phyloP scores from a whole-genome alignment of 2,113 vertebrate genomes.

The Castor canadensis region DNA sequence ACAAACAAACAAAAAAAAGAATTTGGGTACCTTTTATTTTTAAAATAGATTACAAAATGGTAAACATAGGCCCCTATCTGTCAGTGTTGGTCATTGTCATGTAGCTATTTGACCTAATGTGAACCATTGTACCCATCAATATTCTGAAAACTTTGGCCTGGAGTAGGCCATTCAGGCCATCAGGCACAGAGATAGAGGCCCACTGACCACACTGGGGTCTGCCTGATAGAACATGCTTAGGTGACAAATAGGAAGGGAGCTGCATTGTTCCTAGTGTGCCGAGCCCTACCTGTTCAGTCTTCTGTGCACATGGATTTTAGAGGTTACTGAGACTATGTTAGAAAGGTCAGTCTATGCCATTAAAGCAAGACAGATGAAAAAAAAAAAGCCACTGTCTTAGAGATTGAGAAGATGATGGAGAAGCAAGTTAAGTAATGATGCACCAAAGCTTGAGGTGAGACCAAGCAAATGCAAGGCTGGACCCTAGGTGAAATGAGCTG shows the following conservation, averaged over 20 bases:
- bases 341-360: background rate
- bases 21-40: constrained; percentile 14
- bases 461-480: background rate
- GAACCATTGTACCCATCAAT: background rate
- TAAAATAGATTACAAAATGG: background rate
- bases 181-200: background rate
- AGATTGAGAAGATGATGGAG: background rate
- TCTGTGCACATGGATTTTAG: accelerated
- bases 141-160: background rate
- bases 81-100: background rate
- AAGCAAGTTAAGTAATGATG: background rate
- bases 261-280: background rate
- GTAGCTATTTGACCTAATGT: background rate
- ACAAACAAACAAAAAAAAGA: no score
- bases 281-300: background rate
- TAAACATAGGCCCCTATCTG: background rate
- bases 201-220: background rate
- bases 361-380: background rate
- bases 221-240: background rate
- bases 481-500: background rate
- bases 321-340: background rate
- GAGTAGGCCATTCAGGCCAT: background rate
- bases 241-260: background rate
- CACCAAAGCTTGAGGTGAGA: background rate
- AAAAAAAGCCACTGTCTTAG: background rate